phyloP scores from a whole-genome alignment of 2,888 invertebrate genomes.

The Odontocolon sp. region DNA sequence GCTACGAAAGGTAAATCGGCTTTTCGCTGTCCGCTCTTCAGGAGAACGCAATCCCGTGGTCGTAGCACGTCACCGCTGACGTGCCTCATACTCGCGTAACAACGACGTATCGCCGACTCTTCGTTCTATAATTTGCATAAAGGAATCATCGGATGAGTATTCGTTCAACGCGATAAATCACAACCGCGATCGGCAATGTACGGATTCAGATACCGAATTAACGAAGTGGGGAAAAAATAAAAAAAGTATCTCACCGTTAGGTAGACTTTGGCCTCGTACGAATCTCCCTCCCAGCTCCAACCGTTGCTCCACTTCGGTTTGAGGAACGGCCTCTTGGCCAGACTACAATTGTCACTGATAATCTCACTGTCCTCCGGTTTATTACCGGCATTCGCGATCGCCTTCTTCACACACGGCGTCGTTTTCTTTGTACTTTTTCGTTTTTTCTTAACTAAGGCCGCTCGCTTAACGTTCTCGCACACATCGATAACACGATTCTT shows the following conservation, averaged over 20 bases:
- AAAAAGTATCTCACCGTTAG: constrained; percentile 87
- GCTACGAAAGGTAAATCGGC: constrained; percentile 97
- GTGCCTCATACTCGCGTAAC: constrained; percentile 96
- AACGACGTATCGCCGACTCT: constrained; percentile 89
- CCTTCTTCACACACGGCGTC: constrained; percentile 67
- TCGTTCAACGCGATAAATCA: constrained; percentile 18
- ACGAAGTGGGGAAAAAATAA: neutral
- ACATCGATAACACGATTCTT: constrained; percentile 54
- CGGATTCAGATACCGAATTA: neutral
- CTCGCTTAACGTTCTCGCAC: constrained; percentile 59
- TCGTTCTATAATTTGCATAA: constrained; percentile 84
- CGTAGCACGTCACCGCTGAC: constrained; percentile 91
- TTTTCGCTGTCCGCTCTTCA: constrained; percentile 91
- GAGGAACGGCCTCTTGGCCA: constrained; percentile 80
- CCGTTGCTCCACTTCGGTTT: constrained; percentile 93
- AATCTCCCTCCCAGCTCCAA: constrained; percentile 95
- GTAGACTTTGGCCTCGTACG: constrained; percentile 92
- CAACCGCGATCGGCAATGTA: neutral
- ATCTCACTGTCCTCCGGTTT: constrained; percentile 78
- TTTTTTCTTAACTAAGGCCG: constrained; percentile 73
- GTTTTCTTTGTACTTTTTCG: constrained; percentile 80
- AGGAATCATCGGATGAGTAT: constrained; percentile 21
- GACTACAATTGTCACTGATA: constrained; percentile 76
- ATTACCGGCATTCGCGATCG: constrained; percentile 34
- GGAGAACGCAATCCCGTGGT: constrained; percentile 94